These are phyloP conservation scores for Dermolepida albohirtum DNA, from an alignment of 2,888 invertebrate species.

Conservation along the genomic window DNA sequence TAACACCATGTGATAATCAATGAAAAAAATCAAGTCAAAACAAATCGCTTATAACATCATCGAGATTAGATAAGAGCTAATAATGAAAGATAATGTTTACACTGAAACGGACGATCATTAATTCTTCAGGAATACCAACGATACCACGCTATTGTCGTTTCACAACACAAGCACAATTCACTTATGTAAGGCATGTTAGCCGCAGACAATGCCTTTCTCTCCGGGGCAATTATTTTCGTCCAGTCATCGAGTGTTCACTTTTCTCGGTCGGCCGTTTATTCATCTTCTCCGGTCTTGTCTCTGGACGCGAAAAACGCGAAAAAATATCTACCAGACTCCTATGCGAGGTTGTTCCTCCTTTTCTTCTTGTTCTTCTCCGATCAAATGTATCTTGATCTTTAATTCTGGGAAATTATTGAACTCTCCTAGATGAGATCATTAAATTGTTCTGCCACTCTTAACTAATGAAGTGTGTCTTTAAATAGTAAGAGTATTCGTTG, in stretches of 20 bases:
- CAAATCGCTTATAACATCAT: no score
- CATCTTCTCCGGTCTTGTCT: conserved; percentile 15
- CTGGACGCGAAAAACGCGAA: conserved; percentile 10
- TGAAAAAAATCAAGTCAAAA: no score
- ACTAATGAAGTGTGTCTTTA: conserved; percentile 32
- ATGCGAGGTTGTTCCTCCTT: background rate
- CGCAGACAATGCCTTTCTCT: conserved; percentile 8
- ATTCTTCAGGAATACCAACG: background rate
- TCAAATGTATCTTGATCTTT: conserved; percentile 28
- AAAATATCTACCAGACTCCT: conserved; percentile 10
- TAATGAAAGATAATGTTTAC: no score
- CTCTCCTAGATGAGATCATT: conserved; percentile 26
- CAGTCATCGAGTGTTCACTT: conserved; percentile 12
- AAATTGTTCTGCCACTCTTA: conserved; percentile 35
- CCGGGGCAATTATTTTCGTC: conserved; percentile 21
- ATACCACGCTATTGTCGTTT: conserved; percentile 4
- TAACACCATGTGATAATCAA: no score
- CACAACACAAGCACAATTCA: conserved; percentile 7
- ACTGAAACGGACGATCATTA: no score
- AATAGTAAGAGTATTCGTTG: conserved; percentile 23
- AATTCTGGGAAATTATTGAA: conserved; percentile 33
- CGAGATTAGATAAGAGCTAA: no score
- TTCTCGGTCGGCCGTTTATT: conserved; percentile 19
- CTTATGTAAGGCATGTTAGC: background rate
- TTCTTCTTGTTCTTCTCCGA: conserved; percentile 6